Evolutionary conservation across 1,140 invertebrate genomes (phyloP).

Genomic region (Anoplophora glabripennis): DNA sequence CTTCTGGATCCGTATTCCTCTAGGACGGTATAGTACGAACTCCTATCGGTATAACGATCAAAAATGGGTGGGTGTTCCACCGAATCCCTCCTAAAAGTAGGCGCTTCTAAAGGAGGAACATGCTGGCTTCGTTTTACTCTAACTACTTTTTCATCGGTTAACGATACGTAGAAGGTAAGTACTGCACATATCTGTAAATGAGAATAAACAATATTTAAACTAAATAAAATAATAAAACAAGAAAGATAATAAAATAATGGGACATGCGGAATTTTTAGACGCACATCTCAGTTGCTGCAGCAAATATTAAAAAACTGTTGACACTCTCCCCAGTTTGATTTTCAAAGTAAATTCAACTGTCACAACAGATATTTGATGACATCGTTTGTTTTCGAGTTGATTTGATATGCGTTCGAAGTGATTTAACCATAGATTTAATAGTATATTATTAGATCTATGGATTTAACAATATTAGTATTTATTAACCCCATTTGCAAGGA

Average conservation of each 20-base stretch:
- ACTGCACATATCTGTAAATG: conserved; percentile 22
- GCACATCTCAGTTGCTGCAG: neutral
- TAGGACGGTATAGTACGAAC: conserved; percentile 22
- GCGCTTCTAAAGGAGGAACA: conserved; percentile 34
- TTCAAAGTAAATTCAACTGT: too few species aligned
- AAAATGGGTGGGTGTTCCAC: conserved; percentile 51
- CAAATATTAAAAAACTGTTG: neutral
- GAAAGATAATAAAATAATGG: too few species aligned
- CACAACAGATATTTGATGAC: too few species aligned
- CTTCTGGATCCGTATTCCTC: conserved; percentile 43
- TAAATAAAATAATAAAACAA: too few species aligned
- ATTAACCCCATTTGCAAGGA: too few species aligned
- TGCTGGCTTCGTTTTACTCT: conserved; percentile 25
- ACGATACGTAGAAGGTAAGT: conserved; percentile 13
- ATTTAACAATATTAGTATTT: too few species aligned
- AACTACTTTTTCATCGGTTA: conserved; percentile 20
- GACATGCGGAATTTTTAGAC: neutral
- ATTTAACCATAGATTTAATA: too few species aligned
- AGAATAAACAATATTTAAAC: neutral
- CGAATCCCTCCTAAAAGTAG: conserved; percentile 53
- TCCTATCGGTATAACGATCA: conserved; percentile 20
- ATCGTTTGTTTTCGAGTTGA: too few species aligned
- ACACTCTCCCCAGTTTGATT: too few species aligned
- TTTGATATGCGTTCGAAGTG: too few species aligned
- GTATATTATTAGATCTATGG: too few species aligned